Base-by-base conservation (phyloP, 2,113 vertebrate species). In the Phrynocephalus versicolor region DNA sequence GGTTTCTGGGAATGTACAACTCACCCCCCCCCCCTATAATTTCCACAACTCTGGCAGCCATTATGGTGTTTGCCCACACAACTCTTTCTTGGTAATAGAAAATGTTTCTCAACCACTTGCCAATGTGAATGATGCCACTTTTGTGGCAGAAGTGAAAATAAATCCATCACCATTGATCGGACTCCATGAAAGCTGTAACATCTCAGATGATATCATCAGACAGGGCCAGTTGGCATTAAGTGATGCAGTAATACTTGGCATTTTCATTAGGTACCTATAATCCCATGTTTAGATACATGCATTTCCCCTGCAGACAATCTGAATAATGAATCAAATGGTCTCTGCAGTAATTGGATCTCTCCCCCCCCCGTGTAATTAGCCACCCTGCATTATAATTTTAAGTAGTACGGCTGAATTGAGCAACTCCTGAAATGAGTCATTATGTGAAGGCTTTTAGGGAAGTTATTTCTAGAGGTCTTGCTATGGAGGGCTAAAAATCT, bases 381-480 rank as follows among this genome's bases (percentile, higher is more conserved):
- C 96, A 79, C 86, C 94, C 89, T 89, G 94, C 94, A 94, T 97
- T 97, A 96, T 96, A 96, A 97, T 97, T 96, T 96, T 94, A 95
- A 94, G 91, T 93, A 94, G 90, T 94, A 90, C 91, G 92, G 92
- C 92, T 95, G 95, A 97, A 96, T 94, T 96, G 96, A 96, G 85
- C 89, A 94, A 95, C 88, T 95, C 93, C 85, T 89, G 89, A 95
- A 96, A 96, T 96, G 96, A 97, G 94, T 96, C 96, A 97, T 96
- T 97, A 97, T 94, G 91, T 92, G 85, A 93, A 95, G 92, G 96
- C 95, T 96, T 97, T 97, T 96, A 97, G 94, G 95, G 93, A 95
- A 96, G 95, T 96, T 97, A 95, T 97, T 97, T 96, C 94, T 96
- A 94, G 96, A 96, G 93, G 96, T 95, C 95, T 94, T 92, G 85